Percentiles rank a stretch among this genome's conserved stretches.
Conservation (phyloP, 2,888 invertebrate genomes). For the Dicyrtoma fusca region DNA sequence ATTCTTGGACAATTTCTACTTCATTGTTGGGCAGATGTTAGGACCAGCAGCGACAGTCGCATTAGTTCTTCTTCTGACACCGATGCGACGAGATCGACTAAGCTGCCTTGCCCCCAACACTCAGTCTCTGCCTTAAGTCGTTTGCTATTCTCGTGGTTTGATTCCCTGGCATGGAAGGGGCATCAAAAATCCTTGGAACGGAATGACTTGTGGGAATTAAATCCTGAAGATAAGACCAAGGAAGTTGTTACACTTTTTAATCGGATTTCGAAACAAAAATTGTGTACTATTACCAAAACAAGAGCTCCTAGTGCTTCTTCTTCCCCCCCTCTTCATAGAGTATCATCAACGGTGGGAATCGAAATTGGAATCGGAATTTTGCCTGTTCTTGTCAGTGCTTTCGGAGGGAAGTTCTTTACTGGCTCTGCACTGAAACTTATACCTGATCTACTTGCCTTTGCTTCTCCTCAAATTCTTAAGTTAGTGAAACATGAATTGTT, state of each 20-base stretch:
- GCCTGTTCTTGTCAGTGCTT: conserved; percentile 80
- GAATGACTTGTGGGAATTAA: conserved; percentile 65
- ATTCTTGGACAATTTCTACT: conserved; percentile 12
- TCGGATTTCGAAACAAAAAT: conserved; percentile 58
- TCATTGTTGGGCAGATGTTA: conserved; percentile 46
- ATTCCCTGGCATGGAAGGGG: conserved; percentile 62
- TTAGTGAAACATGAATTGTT: conserved; percentile 62
- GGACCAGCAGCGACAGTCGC: too few relatives aligned
- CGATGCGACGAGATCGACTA: too few relatives aligned
- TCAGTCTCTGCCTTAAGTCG: conserved; percentile 83
- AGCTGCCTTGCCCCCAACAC: conserved; percentile 86
- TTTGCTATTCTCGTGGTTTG: conserved; percentile 85
- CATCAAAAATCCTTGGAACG: conserved; percentile 62
- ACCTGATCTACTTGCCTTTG: conserved; percentile 83
- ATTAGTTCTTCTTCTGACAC: too few relatives aligned
- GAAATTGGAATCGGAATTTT: too few relatives aligned
- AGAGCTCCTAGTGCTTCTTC: too few relatives aligned
- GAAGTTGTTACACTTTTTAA: conserved; percentile 60
- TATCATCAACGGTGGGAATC: too few relatives aligned
- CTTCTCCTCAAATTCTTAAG: conserved; percentile 86
- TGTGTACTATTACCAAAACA: too few relatives aligned
- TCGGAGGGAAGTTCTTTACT: conserved; percentile 82
- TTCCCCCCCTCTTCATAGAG: too few relatives aligned
- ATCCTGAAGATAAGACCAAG: conserved; percentile 59
- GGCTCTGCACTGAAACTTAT: conserved; percentile 81